phyloP scores from a whole-genome alignment of 2,888 invertebrate genomes.

The Scelioninae gen. 1 region DNA sequence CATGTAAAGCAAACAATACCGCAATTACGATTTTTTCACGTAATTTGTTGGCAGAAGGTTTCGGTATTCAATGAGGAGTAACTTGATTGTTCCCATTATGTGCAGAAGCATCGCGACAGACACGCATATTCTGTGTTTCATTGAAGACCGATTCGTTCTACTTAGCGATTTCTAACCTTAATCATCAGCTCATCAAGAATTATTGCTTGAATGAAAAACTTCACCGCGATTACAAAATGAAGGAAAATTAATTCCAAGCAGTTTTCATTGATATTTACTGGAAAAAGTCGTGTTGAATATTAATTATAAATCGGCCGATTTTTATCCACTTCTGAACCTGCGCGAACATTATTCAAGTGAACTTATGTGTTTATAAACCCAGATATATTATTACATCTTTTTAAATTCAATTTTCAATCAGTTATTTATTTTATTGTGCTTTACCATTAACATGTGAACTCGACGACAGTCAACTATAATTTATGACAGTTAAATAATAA shows the following conservation, averaged over 20 bases:
- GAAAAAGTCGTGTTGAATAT: no score
- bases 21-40: slow-evolving; percentile 39
- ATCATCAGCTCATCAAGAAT: slow-evolving; percentile 16
- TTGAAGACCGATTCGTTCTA: slow-evolving; percentile 61
- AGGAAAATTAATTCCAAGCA: not conserved
- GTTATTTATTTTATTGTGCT: no score
- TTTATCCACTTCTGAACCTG: no score
- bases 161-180: slow-evolving; percentile 40
- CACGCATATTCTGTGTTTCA: slow-evolving; percentile 56
- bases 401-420: not conserved
- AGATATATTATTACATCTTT: no score
- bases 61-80: slow-evolving; percentile 52
- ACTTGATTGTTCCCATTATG: slow-evolving; percentile 47
- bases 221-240: not conserved
- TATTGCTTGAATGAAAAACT: slow-evolving; percentile 6
- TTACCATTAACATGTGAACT: no score
- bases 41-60: slow-evolving; percentile 42
- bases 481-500: no score
- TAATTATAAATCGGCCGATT: no score
- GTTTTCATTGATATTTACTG: no score
- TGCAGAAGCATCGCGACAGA: slow-evolving; percentile 30
- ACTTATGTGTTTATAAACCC: no score
- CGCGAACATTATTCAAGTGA: no score
- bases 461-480: no score
- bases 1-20: slow-evolving; percentile 18